phyloP scores from a whole-genome alignment of 2,797 vertebrate species.

The Chelmon rostratus region DNA sequence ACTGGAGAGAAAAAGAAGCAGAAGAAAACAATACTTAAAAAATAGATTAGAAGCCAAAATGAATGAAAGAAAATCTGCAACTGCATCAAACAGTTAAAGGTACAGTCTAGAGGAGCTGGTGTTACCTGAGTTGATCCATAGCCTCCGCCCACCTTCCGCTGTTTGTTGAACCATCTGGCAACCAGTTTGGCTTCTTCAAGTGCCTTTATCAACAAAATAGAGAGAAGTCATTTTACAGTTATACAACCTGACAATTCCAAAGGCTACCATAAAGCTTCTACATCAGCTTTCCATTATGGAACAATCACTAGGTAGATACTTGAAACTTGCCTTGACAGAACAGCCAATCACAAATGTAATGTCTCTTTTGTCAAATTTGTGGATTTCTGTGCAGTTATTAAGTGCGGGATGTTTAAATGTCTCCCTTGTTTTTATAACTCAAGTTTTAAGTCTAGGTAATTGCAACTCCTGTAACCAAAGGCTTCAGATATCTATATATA shows the following conservation, averaged over 20 bases:
- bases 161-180: constrained; percentile 86
- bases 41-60: too few species aligned
- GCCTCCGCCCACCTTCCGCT: constrained; percentile 81
- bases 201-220: constrained; percentile 44
- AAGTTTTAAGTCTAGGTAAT: too few species aligned
- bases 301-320: too few species aligned
- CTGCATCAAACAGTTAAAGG: neutral
- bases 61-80: too few species aligned
- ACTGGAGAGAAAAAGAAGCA: constrained; percentile 69
- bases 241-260: too few species aligned
- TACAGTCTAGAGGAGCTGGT: neutral
- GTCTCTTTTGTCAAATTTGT: too few species aligned
- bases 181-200: constrained; percentile 58
- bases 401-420: neutral
- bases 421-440: neutral
- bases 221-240: neutral
- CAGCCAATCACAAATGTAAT: too few species aligned
- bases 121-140: constrained; percentile 90
- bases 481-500: too few species aligned
- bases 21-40: neutral
- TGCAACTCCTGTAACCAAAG: neutral
- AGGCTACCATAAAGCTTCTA: too few species aligned
- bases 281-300: too few species aligned
- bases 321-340: too few species aligned
- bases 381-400: too few species aligned